Base-by-base conservation (phyloP, 2,797 vertebrate genomes). In the Lacerta agilis region DNA sequence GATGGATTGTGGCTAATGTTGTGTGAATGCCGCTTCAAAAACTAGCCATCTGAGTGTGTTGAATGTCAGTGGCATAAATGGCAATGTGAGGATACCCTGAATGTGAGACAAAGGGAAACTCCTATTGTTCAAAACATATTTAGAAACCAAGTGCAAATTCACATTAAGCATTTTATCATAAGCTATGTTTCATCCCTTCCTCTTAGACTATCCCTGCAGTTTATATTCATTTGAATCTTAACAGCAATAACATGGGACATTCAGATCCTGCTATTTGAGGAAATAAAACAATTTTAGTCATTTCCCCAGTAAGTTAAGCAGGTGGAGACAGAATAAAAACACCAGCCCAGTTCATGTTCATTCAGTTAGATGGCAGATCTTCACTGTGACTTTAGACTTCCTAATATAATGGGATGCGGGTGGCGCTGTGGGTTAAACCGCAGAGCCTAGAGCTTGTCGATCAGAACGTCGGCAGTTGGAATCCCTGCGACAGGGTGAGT, bases 151-250 rank as follows among this genome's bases (percentile, higher is more conserved):
- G 23, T 77, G 75, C 17, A 58, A 78, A 23, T 83, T 4, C 77
- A 1, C 58, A 38, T 49, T 78, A 83, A 71, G 29, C 6, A 55
- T 83, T 88, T 33, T 13, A 36, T 58, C 43, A 15, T 61, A 69
- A 71, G 4, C 29, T 36, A 61, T n/a, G 49, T 79, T 71, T 5
- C 67, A 55, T 27, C 75, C 3, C 23, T 81, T 38, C 75, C 67
- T 58, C 64, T 88, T 41, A 71, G n/a, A 69, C 25, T 55, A 77
- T 77, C 33, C 41, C 58, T 83, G 71, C 33, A 13, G 29, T 71
- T 41, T 71, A 58, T 61, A 83, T 83, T 64, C 25, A 87, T 77
- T 83, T 88, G 61, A 83, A 77, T 69, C 27, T 83, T 83, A 77
- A 83, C 49, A 88, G 43, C 27, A 83, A 88, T 83, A 83, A 58